These are phyloP conservation scores for Hyles vespertilio DNA, from an alignment of 1,140 invertebrate genomes.

Conservation along the genomic window DNA sequence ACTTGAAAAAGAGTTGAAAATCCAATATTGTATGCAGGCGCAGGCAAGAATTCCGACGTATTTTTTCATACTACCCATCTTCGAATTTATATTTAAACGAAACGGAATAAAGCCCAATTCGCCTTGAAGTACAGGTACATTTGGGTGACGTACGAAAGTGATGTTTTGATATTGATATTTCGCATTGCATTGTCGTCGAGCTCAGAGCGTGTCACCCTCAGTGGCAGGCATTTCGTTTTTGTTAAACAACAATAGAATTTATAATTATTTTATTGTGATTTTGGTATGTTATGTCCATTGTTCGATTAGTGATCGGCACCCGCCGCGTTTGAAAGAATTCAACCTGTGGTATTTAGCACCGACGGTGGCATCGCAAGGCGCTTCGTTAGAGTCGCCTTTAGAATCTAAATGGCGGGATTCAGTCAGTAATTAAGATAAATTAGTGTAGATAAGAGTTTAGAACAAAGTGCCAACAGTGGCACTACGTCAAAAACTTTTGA, in stretches of 20 bases:
- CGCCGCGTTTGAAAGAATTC: slow-evolving; percentile 45
- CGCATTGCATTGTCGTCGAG: slow-evolving; percentile 37
- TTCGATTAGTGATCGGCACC: slow-evolving; percentile 56
- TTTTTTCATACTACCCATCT: slow-evolving; percentile 32
- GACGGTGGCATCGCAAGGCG: slow-evolving; percentile 60
- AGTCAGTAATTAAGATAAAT: slow-evolving; percentile 71
- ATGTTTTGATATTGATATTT: slow-evolving; percentile 37
- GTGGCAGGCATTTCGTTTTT: slow-evolving; percentile 7
- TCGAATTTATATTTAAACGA: slow-evolving; percentile 12
- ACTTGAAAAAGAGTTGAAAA: slow-evolving; percentile 55
- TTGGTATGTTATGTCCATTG: slow-evolving; percentile 52
- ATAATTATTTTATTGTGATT: slow-evolving; percentile 28
- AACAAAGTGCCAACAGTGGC: slow-evolving; percentile 55
- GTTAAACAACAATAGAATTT: slow-evolving; percentile 47
- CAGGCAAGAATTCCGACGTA: slow-evolving; percentile 28
- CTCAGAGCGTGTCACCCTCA: slow-evolving; percentile 40
- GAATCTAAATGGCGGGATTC: slow-evolving; percentile 69
- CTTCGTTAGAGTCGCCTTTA: slow-evolving; percentile 47
- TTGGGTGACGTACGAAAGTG: slow-evolving; percentile 30
- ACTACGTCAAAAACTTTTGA: slow-evolving; percentile 15
- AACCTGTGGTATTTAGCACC: slow-evolving; percentile 58
- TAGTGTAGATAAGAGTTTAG: slow-evolving; percentile 57
- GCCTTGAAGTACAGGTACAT: slow-evolving; percentile 5
- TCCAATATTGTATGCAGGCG: slow-evolving; percentile 46
- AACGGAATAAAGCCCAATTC: slow-evolving; percentile 12